phyloP scores from a whole-genome alignment of 1,140 invertebrate species.

The Metaphire vulgaris region DNA sequence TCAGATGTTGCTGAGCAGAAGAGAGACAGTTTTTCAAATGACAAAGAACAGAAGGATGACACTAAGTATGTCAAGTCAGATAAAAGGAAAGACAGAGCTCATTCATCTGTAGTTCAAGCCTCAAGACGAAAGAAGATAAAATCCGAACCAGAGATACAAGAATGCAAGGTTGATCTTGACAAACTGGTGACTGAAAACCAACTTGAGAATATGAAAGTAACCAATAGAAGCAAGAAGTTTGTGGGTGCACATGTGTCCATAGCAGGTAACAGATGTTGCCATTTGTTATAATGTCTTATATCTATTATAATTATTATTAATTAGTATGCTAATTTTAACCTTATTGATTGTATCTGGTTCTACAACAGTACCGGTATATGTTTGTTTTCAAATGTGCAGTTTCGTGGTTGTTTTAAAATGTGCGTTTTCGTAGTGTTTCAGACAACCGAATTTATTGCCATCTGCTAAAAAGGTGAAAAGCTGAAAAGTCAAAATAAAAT shows the following conservation, averaged over 20 bases:
- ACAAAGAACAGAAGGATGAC: too few species aligned
- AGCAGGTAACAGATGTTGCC: slow-evolving; percentile 32
- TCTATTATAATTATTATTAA: neutral
- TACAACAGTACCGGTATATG: neutral
- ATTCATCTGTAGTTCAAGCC: too few species aligned
- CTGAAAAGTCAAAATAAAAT: too few species aligned
- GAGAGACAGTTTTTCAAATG: too few species aligned
- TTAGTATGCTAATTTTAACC: neutral
- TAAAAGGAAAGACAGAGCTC: too few species aligned
- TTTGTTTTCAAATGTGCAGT: neutral
- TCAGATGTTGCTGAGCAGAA: too few species aligned
- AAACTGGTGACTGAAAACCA: too few species aligned
- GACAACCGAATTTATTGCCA: too few species aligned
- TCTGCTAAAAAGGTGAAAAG: too few species aligned
- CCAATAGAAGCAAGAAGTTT: slow-evolving; percentile 31
- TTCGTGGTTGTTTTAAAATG: neutral
- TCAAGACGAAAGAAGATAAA: slow-evolving; percentile 3
- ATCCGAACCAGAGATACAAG: neutral
- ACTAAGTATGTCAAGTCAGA: too few species aligned
- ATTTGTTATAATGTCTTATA: neutral
- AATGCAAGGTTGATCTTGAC: neutral
- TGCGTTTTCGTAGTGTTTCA: neutral
- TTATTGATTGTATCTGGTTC: neutral
- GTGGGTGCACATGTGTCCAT: slow-evolving; percentile 43
- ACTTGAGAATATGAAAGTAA: neutral